Evolutionary conservation across 1,140 invertebrate genomes (phyloP), one percentile per base, ranked within the genome.

Genomic region (Diachasmimorpha longicaudata): DNA sequence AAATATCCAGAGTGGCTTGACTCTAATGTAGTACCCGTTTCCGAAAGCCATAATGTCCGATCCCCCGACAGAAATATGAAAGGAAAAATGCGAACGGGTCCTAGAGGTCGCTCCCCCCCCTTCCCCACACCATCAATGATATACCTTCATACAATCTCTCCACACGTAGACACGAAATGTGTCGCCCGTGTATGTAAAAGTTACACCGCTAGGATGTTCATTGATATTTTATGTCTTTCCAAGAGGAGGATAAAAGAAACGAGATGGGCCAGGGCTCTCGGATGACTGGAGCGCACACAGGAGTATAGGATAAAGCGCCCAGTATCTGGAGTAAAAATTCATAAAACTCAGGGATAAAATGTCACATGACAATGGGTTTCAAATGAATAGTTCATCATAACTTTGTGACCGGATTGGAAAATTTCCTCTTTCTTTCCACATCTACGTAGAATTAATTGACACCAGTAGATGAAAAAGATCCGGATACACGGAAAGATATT

Each of bases 1-100:
- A 76, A 76, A 76, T 76, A 76, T 76, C 68, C 48, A 31, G 52
- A 71, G 74, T 76, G 68, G 68, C 69, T 71, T 55, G 48, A 46
- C 69, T 76, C 74, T 76, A 76, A 76, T 76, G 74, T 76, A 76
- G 74, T 71, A 48, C 68, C 46, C 70, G 75, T 70, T 77, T 72
- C 75, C 75, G 75, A 77, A 73, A 77, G 63, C 75, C 75, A 42
- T 77, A 72, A 73, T 77, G 66, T 73, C 70, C 70, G 58, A 72
- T 77, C 75, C 31, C 31, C 14, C 31, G 36, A 21, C 36, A 74
- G 72, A 77, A 74, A 77, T 77, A 77, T 74, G 76, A 74, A 68
- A 74, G 70, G 76, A 70, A 77, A 73, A 77, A 77, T 77, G 37
- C 55, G 68, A 66, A 55, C 63, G 13, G 46, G 48, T 48, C 19